Evolutionary conservation across 2,888 invertebrate genomes (phyloP), one percentile per base, ranked within the genome.

Genomic region (Gymnoscelis rufifasciata): DNA sequence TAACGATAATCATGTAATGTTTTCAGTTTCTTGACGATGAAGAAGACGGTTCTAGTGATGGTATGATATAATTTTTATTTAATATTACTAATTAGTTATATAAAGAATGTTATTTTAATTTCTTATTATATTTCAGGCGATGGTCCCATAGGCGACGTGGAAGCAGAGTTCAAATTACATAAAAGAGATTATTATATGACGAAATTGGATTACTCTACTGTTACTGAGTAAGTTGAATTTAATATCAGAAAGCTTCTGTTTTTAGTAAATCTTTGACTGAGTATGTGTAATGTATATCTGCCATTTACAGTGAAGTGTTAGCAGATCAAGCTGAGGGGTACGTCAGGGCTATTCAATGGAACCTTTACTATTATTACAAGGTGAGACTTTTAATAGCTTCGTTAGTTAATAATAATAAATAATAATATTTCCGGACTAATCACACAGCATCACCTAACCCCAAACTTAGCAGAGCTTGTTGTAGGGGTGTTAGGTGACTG

Each of bases 311-410:
- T 1, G 93, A 93, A 61, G 93, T 95, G 5, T 79, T 97, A 63
- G 90, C 90, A 11, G 92, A 92, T 27, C 96, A 97, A 83, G 95
- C 97, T 0, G 93, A 94, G 69, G 93, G 95, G 38, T 99, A 98
- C 74, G 94, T 99, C 7, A 90, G 93, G 29, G 98, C 97, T 0
- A 92, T 99, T 38, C 98, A 99, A 66, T 99, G 99, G 99, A 97
- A 97, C 71, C 88, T 99, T 11, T 91, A 94, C 71, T 99, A 99
- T 78, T 99, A 99, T 78, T 99, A 97, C 81, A 93, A 96, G 48
- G 48, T 48, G 35, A 23, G 39, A 15, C n/a, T n/a, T 10, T 10
- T 6, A 11, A 11, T 11, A 28, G 28, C n/a, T n/a, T n/a, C n/a
- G n/a, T n/a, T 19, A 19, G 19, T 3, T 19, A 19, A 19, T 19